These are phyloP conservation scores for Cynopterus brachyotis DNA, from an alignment of 2,113 vertebrate genomes.

Conservation along the genomic window DNA sequence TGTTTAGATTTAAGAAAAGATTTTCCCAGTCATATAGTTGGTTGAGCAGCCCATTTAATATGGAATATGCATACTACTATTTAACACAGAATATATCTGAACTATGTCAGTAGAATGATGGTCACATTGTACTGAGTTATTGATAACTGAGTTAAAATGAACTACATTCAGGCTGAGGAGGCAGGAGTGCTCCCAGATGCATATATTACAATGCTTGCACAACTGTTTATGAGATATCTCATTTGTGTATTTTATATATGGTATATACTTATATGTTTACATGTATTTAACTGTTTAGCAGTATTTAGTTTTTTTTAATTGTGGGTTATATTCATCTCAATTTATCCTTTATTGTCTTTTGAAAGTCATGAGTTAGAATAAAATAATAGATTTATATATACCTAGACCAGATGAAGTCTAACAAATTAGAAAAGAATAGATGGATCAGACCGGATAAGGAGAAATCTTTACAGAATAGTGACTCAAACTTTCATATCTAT, in stretches of 20 bases:
- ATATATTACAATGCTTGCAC: neutral
- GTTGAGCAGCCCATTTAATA: neutral
- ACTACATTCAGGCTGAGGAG: neutral
- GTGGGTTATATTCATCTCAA: neutral
- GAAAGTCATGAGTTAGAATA: neutral
- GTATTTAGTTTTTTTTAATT: neutral
- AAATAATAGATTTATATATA: neutral
- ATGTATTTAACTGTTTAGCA: neutral
- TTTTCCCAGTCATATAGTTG: neutral
- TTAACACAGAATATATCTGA: neutral
- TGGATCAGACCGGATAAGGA: neutral
- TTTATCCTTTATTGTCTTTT: neutral
- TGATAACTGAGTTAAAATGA: neutral
- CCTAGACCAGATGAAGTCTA: neutral
- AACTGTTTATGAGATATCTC: neutral
- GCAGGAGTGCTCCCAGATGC: accelerated
- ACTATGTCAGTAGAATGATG: neutral
- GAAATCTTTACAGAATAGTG: neutral
- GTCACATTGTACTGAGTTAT: neutral
- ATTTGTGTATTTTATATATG: neutral
- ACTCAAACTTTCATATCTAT: neutral
- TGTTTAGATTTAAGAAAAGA: neutral
- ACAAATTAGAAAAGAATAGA: neutral
- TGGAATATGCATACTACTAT: neutral
- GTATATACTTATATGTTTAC: neutral